Conservation (phyloP, 1,140 invertebrate genomes). For the Prorops nasuta region DNA sequence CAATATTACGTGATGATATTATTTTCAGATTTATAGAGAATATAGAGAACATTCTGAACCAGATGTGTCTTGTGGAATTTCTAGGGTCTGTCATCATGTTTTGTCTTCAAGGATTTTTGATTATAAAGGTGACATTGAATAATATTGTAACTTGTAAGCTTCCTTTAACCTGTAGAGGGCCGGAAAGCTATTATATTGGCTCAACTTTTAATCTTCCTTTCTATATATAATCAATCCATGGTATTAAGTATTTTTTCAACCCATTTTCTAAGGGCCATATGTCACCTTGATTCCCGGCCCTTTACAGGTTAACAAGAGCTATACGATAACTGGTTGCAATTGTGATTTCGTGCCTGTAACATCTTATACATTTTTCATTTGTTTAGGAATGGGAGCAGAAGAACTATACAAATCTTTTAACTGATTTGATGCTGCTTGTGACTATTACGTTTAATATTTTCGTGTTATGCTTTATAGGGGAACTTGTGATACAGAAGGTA, state of each 20-base stretch:
- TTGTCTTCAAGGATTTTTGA: constrained; percentile 23
- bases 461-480: constrained; percentile 38
- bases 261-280: too few species aligned
- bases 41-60: constrained; percentile 10
- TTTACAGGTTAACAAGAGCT: too few species aligned
- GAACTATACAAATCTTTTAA: constrained; percentile 18
- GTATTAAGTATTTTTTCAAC: too few species aligned
- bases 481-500: constrained; percentile 35
- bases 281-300: too few species aligned
- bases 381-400: constrained; percentile 30
- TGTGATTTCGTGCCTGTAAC: too few species aligned
- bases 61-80: constrained; percentile 18
- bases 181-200: too few species aligned
- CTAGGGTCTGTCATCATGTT: constrained; percentile 15
- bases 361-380: too few species aligned
- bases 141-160: too few species aligned
- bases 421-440: constrained; percentile 26
- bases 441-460: constrained; percentile 34
- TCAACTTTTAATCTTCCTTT: too few species aligned
- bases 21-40: constrained; percentile 18
- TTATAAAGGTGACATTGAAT: constrained; percentile 16
- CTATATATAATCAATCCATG: too few species aligned
- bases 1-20: too few species aligned
- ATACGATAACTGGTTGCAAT: neutral
- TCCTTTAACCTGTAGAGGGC: too few species aligned